Conservation (phyloP, 2,888 invertebrate species). For the Drosophila yooni region DNA sequence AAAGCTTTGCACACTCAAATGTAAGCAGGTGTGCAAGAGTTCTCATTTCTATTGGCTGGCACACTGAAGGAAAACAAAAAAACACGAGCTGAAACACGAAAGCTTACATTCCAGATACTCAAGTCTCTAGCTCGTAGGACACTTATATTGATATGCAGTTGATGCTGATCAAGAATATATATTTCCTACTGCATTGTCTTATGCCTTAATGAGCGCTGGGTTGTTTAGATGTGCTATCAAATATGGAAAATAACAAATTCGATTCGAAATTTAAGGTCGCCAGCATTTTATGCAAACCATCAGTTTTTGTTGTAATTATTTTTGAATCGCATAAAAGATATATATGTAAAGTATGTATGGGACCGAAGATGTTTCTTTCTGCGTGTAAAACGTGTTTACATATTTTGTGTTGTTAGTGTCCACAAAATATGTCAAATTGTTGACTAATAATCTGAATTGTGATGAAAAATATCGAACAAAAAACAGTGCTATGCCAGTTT, state of each 20-base stretch:
- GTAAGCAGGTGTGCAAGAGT: not conserved
- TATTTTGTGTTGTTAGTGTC: no score
- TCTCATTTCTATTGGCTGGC: not conserved
- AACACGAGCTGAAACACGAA: no score
- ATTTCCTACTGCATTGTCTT: no score
- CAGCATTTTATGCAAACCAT: no score
- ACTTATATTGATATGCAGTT: not conserved
- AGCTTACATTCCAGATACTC: not conserved
- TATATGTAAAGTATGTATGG: not conserved
- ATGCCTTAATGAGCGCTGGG: no score
- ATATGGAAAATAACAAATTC: no score
- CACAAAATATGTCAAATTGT: not conserved
- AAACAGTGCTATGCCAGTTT: not conserved
- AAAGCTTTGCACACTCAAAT: not conserved
- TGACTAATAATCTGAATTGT: not conserved
- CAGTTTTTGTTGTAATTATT: no score
- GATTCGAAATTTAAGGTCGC: no score
- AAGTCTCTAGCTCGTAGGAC: not conserved
- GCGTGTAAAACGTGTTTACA: not conserved
- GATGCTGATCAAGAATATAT: no score
- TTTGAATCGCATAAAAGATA: no score
- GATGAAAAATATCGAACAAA: not conserved
- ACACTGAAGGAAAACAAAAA: no score
- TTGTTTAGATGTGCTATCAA: no score
- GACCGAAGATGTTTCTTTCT: not conserved